Evolutionary conservation across 23 tunicate species (phyloP), one percentile per base, ranked within the genome.

Genomic region (Halocynthia aurantium): DNA sequence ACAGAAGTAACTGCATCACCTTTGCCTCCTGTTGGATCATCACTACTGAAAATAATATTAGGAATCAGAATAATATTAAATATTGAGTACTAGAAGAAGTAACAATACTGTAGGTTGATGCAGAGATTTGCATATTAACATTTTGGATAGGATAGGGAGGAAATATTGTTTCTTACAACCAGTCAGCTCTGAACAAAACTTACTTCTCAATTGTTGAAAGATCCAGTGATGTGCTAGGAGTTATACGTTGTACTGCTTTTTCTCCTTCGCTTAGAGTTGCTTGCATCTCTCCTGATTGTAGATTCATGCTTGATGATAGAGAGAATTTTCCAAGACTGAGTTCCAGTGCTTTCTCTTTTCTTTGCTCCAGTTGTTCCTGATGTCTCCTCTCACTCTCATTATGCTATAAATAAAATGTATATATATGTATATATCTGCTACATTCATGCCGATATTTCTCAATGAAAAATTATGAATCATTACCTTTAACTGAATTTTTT

Each of bases 401-500:
- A 62, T 96, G 99, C 96, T 96, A 22, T 31, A 31, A 31, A 31
- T 31, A 31, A 31, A 31, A 31, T 31, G 44, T 31, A 31, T 31
- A 31, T 31, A 31, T 31, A 31, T 31, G 44, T 31, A 31, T 31
- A 31, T 31, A 0, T 31, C 4, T 31, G 2, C 44, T 31, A 4
- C 44, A 31, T 31, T 1, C 44, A 31, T 31, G 44, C 4, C 44
- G 44, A 31, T 31, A 31, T 31, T 31, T 31, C 44, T 31, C 1
- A 31, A 31, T 31, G 44, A 31, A 31, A 31, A 31, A 31, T 31
- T 31, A 50, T 22, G 15, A 76, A 21, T 58, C 20, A 21, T 12
- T 68, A 92, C 98, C 88, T 92, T 92, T 52, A 82, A 67, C 66
- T 92, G 91, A n/a, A 92, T 92, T 57, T 92, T 92, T 88, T 92